These are phyloP conservation scores for Leptobrachium ailaonicum DNA, from an alignment of 2,113 vertebrate genomes.

Conservation along the genomic window DNA sequence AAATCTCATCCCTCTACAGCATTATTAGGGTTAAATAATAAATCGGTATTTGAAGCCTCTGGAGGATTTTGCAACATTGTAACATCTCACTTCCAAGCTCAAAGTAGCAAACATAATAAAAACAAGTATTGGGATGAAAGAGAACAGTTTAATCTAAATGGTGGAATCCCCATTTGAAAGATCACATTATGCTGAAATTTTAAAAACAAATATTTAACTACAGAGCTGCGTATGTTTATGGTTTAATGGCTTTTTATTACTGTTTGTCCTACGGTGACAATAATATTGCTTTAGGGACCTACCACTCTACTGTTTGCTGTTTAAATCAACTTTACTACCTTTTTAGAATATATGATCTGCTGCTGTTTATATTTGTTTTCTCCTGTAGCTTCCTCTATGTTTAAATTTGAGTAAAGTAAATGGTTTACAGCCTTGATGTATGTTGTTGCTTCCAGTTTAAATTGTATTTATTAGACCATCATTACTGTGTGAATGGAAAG, in stretches of 20 bases:
- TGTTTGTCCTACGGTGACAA: slow-evolving; percentile 36
- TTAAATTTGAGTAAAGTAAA: slow-evolving; percentile 47
- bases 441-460: too few relatives aligned
- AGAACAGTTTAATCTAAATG: neutral
- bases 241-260: slow-evolving; percentile 40
- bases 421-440: neutral
- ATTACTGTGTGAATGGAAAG: too few relatives aligned
- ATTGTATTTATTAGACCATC: too few relatives aligned
- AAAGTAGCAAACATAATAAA: too few relatives aligned
- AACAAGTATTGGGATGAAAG: too few relatives aligned
- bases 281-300: slow-evolving; percentile 34
- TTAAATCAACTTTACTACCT: slow-evolving; percentile 45
- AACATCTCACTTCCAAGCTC: too few relatives aligned
- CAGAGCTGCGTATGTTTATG: neutral
- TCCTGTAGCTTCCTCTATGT: slow-evolving; percentile 4
- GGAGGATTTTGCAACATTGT: too few relatives aligned
- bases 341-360: slow-evolving; percentile 25
- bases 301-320: slow-evolving; percentile 38
- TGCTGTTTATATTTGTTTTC: slow-evolving; percentile 22
- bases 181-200: slow-evolving; percentile 27
- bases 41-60: too few relatives aligned
- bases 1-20: too few relatives aligned
- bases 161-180: neutral
- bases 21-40: too few relatives aligned
- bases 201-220: neutral